Evolutionary conservation across 1,140 invertebrate species (phyloP).

Genomic region (Euglossa dilemma): DNA sequence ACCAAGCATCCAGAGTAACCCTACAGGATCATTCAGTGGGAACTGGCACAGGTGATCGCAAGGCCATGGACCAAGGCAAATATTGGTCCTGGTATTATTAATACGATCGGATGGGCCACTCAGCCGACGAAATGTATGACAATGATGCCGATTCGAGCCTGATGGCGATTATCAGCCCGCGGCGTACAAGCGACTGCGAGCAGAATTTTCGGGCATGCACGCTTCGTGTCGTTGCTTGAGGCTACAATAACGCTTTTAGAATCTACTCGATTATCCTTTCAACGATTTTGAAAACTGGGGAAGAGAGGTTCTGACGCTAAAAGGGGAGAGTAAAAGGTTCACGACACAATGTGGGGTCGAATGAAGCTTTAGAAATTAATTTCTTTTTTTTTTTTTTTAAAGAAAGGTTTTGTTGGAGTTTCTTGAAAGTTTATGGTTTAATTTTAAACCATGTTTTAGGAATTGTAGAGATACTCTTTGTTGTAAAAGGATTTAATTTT

Average conservation of each 20-base stretch:
- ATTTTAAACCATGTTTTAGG: too few species aligned
- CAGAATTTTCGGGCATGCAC: background rate
- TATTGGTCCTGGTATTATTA: conserved; percentile 7
- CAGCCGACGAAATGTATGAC: background rate
- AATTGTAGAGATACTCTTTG: too few species aligned
- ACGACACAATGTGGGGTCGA: too few species aligned
- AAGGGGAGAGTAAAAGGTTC: background rate
- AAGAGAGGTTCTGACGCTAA: background rate
- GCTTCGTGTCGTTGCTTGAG: background rate
- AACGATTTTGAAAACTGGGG: background rate
- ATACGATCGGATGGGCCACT: background rate
- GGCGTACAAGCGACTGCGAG: background rate
- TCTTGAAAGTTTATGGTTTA: too few species aligned
- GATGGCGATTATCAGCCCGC: conserved; percentile 3
- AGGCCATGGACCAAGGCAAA: background rate
- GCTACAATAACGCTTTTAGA: too few species aligned
- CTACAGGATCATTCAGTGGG: background rate
- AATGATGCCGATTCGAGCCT: background rate
- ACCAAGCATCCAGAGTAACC: background rate
- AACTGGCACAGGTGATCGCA: background rate
- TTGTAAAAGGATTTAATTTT: too few species aligned
- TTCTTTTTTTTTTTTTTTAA: too few species aligned
- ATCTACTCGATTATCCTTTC: conserved; percentile 7
- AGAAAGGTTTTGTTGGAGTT: too few species aligned
- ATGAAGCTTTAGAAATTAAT: too few species aligned